Percentiles rank a stretch among this genome's conserved stretches.
Conservation (phyloP, 2,113 vertebrate genomes). For the chimpanzee (Pan troglodytes) region DNA sequence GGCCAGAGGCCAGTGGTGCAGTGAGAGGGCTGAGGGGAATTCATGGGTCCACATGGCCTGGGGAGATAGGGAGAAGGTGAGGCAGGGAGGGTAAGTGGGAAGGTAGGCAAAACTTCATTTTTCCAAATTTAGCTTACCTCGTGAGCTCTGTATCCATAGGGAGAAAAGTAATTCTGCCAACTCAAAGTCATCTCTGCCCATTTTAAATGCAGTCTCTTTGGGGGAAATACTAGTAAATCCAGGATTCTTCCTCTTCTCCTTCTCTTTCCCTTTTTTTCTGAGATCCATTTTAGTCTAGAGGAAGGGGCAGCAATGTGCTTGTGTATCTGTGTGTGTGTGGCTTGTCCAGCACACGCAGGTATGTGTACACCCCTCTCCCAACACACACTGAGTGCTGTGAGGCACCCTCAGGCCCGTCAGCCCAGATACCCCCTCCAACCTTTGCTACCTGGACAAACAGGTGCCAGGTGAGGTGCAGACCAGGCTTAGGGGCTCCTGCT, state of each 20-base stretch:
- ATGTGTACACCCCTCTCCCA: neutral
- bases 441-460: neutral
- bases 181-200: neutral
- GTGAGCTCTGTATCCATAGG: neutral
- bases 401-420: no score
- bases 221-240: neutral
- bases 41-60: fast-evolving
- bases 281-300: neutral
- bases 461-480: neutral
- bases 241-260: neutral
- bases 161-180: neutral
- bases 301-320: no score
- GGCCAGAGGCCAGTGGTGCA: neutral
- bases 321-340: no score
- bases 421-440: neutral
- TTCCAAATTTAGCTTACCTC: neutral
- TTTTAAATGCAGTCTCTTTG: neutral
- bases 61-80: no score
- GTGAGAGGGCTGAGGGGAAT: neutral
- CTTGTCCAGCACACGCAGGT: neutral
- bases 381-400: neutral
- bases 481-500: neutral
- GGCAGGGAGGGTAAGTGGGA: no score
- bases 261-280: neutral
- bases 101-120: neutral